phyloP scores from a whole-genome alignment of 2,113 vertebrate genomes.

The Tyto alba region DNA sequence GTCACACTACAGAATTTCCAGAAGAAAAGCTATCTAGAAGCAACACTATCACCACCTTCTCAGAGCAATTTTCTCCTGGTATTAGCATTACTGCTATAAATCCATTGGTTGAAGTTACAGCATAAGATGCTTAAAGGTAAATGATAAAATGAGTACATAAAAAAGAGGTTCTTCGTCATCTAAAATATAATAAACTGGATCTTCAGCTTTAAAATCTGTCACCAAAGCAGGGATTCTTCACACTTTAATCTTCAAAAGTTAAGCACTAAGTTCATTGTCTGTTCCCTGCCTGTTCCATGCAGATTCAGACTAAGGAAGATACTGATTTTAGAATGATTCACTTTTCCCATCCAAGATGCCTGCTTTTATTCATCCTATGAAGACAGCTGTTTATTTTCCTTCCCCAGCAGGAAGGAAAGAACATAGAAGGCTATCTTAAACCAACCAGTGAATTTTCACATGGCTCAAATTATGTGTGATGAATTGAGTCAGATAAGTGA shows the following conservation, averaged over 20 bases:
- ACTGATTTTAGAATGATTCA: not conserved
- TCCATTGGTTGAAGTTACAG: not conserved
- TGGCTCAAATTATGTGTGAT: not conserved
- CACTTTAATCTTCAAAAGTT: not conserved
- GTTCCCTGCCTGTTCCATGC: not conserved
- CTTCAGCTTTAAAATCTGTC: not conserved
- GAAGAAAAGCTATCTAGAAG: not conserved
- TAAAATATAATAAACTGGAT: not conserved
- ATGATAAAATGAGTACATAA: not conserved
- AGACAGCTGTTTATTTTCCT: not conserved
- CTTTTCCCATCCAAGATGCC: not conserved
- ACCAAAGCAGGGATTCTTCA: not conserved
- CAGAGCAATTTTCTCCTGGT: not conserved
- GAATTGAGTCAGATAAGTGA: not conserved
- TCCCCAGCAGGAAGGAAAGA: not conserved
- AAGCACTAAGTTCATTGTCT: not conserved
- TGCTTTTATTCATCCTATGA: not conserved
- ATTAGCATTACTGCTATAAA: not conserved
- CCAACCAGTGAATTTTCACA: not conserved
- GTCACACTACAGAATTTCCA: not conserved
- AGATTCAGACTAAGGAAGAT: not conserved
- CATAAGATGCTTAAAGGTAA: not conserved
- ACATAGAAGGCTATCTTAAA: not conserved
- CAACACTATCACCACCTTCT: not conserved
- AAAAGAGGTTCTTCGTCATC: not conserved